Conservation (phyloP, 2,888 invertebrate species). For the Cactoblastis cactorum region DNA sequence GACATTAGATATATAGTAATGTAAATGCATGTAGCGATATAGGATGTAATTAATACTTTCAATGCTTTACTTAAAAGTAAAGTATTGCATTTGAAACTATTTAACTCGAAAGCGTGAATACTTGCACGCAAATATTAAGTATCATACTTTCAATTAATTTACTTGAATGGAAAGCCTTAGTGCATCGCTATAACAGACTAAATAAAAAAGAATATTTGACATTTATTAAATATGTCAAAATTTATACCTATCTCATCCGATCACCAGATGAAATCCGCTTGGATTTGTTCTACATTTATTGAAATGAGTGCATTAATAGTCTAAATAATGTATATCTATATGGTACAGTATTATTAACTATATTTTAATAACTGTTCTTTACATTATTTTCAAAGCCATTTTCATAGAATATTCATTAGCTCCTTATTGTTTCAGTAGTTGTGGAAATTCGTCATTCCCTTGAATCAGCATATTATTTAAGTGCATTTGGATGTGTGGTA, state of each 20-base stretch:
- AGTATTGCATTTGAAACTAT: too few species aligned
- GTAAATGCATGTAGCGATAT: too few species aligned
- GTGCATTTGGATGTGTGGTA: conserved; percentile 49
- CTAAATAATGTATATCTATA: conserved; percentile 37
- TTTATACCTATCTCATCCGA: conserved; percentile 12
- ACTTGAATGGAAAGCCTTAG: too few species aligned
- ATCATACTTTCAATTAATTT: too few species aligned
- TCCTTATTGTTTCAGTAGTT: conserved; percentile 71
- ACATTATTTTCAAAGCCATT: conserved; percentile 28
- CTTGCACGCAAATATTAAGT: too few species aligned
- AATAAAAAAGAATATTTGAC: too few species aligned
- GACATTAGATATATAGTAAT: too few species aligned
- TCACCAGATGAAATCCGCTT: conserved; percentile 32
- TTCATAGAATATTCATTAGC: conserved; percentile 48
- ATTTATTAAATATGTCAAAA: conserved; percentile 35
- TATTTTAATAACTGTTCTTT: conserved; percentile 13
- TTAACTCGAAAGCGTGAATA: too few species aligned
- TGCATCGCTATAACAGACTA: too few species aligned
- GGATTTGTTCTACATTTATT: conserved; percentile 33
- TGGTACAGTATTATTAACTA: conserved; percentile 32
- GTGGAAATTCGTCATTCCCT: conserved; percentile 63
- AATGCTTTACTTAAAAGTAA: too few species aligned
- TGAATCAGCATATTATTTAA: conserved; percentile 61
- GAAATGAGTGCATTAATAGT: conserved; percentile 41
- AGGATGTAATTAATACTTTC: too few species aligned